Conservation (phyloP, 1,140 invertebrate species). For the Apis cerana region DNA sequence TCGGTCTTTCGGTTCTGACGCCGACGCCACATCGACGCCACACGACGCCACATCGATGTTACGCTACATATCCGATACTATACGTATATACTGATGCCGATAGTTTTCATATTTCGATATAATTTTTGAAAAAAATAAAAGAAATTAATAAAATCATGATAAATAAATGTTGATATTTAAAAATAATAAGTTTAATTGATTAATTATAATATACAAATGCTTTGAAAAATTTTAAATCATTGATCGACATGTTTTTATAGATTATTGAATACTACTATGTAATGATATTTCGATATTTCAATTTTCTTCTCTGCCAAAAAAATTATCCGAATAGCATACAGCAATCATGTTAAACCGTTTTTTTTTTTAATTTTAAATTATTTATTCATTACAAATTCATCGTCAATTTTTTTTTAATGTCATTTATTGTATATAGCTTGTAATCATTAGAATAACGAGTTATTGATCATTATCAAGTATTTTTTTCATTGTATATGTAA, state of each 20-base stretch:
- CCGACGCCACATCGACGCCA: not conserved
- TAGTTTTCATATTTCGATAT: not conserved
- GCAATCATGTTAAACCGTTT: not conserved
- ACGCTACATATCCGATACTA: no score
- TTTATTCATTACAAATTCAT: not conserved
- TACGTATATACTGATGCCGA: not conserved
- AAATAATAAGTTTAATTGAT: not conserved
- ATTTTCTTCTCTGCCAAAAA: not conserved
- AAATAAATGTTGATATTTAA: not conserved
- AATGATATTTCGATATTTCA: not conserved
- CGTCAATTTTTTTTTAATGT: not conserved
- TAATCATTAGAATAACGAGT: conserved; percentile 7
- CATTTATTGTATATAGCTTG: no score
- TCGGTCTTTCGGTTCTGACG: conserved; percentile 9
- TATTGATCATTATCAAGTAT: not conserved
- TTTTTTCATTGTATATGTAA: not conserved
- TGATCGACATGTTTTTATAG: not conserved
- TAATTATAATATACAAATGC: not conserved
- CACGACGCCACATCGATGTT: not conserved
- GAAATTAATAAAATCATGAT: not conserved
- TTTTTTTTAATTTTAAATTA: not conserved
- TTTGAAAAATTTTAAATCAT: not conserved
- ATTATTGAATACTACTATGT: not conserved
- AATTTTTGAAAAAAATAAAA: no score
- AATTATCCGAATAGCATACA: no score